Evolutionary conservation across 2,797 vertebrate species (phyloP), one percentile per base, ranked within the genome.

Genomic region (Cirrhinus molitorella): DNA sequence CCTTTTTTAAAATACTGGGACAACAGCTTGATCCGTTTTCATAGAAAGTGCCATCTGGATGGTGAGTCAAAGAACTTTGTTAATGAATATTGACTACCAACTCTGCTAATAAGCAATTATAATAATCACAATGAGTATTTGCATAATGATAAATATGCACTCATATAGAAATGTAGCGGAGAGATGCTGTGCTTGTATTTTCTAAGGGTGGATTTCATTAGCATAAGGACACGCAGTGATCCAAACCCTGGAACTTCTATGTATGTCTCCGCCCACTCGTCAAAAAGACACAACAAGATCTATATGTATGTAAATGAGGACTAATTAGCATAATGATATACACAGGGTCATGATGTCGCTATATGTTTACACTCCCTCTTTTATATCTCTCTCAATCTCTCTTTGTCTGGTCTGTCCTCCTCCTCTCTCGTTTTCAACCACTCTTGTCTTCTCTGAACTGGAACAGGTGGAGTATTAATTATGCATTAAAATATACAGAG

Each of bases 281-380:
- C 57, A 63, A 43, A 88, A 89, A 87, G 86, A 84, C 79, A 84
- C 84, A 87, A 86, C 80, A 49, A 74, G 88, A 88, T 92, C 91
- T 91, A 93, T 95, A 94, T 95, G 90, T 93, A 94, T 94, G 94
- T 90, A 94, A 94, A 95, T 94, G 86, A 93, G 91, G 86, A 77
- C 86, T 87, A 93, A 93, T 93, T 91, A 91, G 87, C 85, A 86
- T 91, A 93, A 92, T 85, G 84, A 86, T 93, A 88, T 91, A 90
- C 91, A 92, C 89, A 92, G 90, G 91, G 90, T 92, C 91, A 92
- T 92, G 83, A 84, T 90, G 87, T 89, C 90, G 85, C 89, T 91
- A 91, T 85, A 88, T 85, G 87, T 89, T 88, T 86, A 88, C 86
- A 83, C 49, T 53, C 88, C 75, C 63, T 75, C 12, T 66, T 51